Conservation (phyloP, 2,797 vertebrate species). For the Varecia variegata region DNA sequence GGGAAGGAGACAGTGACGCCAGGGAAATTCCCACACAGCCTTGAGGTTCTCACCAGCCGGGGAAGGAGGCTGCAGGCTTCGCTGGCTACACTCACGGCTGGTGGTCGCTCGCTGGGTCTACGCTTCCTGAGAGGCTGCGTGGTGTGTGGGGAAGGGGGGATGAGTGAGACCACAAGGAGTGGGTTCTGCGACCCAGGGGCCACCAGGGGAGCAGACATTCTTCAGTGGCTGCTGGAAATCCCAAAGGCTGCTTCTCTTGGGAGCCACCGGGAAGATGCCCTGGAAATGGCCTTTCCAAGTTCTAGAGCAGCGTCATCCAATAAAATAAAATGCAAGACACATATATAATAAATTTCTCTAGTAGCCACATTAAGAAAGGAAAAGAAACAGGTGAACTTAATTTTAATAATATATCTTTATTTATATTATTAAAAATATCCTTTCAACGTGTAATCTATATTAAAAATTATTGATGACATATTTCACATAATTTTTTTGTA, state of each 20-base stretch:
- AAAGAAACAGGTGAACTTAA: neutral
- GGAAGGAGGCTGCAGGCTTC: neutral
- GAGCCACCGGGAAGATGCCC: neutral
- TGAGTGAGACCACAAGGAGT: neutral
- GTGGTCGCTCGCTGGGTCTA: neutral
- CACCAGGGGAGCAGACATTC: neutral
- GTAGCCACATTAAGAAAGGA: neutral
- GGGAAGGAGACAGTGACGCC: conserved; percentile 42
- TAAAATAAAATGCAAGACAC: neutral
- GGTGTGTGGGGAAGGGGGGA: neutral
- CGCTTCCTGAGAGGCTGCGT: neutral
- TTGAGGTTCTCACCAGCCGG: neutral
- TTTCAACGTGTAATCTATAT: neutral
- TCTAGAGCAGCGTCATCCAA: neutral
- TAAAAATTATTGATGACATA: neutral
- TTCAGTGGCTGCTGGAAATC: conserved; percentile 4
- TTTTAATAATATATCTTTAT: neutral
- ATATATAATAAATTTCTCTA: neutral
- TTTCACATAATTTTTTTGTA: neutral
- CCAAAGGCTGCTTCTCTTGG: neutral
- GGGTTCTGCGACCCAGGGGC: neutral
- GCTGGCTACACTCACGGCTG: neutral
- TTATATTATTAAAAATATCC: neutral
- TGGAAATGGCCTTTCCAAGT: neutral
- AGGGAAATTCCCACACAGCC: conserved; percentile 22